Evolutionary conservation across 2,113 vertebrate species (phyloP), one percentile per base, ranked within the genome.

Genomic region (Brachyistius frenatus): DNA sequence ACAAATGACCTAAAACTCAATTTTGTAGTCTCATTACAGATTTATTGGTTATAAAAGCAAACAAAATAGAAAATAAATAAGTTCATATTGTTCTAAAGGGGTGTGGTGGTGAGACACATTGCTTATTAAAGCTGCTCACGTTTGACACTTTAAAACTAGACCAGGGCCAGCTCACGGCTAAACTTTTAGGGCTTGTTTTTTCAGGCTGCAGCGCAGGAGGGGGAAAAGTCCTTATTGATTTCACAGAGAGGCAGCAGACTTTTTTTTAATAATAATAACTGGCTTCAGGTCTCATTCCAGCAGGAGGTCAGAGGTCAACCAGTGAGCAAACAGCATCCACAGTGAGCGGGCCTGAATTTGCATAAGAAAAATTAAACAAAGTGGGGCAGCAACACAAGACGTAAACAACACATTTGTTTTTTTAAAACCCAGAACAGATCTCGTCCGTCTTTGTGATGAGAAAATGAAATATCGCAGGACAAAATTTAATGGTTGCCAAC

Each of bases 11-110:
- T 33, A 11, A 86, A 80, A 73, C 47, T 81, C 3, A 60, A 32
- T 54, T 52, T 39, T 66, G 65, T 73, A 46, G 67, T 85, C 58
- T 90, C 77, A 91, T 85, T 83, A 91, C 88, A 91, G 89, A 88
- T 95, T 95, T 95, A 95, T 94, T 95, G 92, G 87, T 93, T 94
- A 93, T 91, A 94, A 94, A 94, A 94, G 91, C 88, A 92, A 91
- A 92, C 73, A 78, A 92, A 93, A 86, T 86, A 73, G 49, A 89
- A 94, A 95, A 94, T 95, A 94, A 95, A 94, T 94, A 92, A 88
- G 69, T 86, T 88, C 80, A 81, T 91, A 57, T 81, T 74, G 67
- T 80, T 88, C 81, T 64, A 67, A 23, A 90, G 77, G 83, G 80
- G 81, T 67, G 60, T 73, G 70, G 67, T 73, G 64, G 81, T 53